These are phyloP conservation scores for Callosobruchus maculatus DNA, from an alignment of 2,888 invertebrate genomes.

Conservation along the genomic window DNA sequence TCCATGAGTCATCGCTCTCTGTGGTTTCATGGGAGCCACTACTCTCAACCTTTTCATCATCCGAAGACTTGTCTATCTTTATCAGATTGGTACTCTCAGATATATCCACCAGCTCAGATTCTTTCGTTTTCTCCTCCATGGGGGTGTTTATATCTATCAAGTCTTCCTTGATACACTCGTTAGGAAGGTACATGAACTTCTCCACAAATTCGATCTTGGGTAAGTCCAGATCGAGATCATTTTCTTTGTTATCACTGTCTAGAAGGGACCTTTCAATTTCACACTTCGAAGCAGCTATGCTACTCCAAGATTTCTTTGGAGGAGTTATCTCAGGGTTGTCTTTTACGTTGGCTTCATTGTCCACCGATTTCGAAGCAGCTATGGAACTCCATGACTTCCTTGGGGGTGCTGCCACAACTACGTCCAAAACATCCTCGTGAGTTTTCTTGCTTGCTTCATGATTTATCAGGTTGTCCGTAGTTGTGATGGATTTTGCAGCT, in stretches of 20 bases:
- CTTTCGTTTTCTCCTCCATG: conserved; percentile 20
- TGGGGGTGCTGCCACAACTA: conserved; percentile 6
- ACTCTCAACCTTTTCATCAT: conserved; percentile 55
- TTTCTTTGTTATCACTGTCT: conserved; percentile 23
- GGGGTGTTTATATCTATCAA: conserved; percentile 33
- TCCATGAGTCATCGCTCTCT: conserved; percentile 56
- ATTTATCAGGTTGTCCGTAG: not conserved
- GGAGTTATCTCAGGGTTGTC: conserved; percentile 28
- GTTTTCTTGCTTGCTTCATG: not conserved
- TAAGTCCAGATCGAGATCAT: conserved; percentile 17
- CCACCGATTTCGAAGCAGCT: conserved; percentile 6
- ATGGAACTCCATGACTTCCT: conserved; percentile 4
- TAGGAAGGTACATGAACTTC: conserved; percentile 26
- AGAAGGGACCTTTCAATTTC: conserved; percentile 18
- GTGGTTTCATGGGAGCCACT: conserved; percentile 56
- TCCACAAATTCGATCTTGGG: conserved; percentile 26
- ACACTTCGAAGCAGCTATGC: conserved; percentile 48
- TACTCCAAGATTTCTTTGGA: conserved; percentile 55
- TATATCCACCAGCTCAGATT: conserved; percentile 1
- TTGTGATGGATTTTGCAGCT: not conserved
- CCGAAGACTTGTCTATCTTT: conserved; percentile 53
- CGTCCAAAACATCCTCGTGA: conserved; percentile 6
- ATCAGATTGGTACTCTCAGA: conserved; percentile 39
- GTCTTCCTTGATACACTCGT: conserved; percentile 18
- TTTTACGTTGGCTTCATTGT: conserved; percentile 18